These are phyloP conservation scores for Tetrax tetrax DNA, from an alignment of 2,113 vertebrate genomes.

Conservation along the genomic window DNA sequence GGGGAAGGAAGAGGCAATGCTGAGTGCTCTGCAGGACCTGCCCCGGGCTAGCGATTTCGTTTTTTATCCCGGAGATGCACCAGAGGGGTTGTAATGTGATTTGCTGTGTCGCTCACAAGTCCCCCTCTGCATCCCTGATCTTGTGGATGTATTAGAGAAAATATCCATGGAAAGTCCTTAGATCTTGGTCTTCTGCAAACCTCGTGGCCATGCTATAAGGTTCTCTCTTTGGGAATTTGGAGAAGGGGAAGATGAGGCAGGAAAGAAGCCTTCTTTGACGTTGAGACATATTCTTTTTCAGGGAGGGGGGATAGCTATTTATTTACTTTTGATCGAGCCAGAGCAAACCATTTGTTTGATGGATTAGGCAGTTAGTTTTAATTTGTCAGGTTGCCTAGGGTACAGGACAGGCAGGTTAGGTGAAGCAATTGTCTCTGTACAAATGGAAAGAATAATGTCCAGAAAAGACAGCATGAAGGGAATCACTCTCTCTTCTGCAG, in stretches of 20 bases:
- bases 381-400: conserved; percentile 68
- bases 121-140: not conserved
- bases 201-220: not conserved
- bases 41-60: not conserved
- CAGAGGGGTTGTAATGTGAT: not conserved
- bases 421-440: conserved; percentile 47
- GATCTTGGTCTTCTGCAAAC: not conserved
- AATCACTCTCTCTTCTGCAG: not conserved
- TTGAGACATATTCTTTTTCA: conserved; percentile 17
- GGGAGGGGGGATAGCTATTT: conserved; percentile 28
- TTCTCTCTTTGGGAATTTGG: not conserved
- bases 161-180: not conserved
- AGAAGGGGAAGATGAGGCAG: not conserved
- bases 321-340: conserved; percentile 42
- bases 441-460: conserved; percentile 54
- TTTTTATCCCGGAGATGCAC: not conserved
- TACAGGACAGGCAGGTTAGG: conserved; percentile 60
- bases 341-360: conserved; percentile 61
- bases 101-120: not conserved
- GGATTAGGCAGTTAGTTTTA: conserved; percentile 64
- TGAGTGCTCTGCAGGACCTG: not conserved
- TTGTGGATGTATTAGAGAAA: not conserved
- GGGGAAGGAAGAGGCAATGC: not conserved
- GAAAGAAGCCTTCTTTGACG: not conserved
- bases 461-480: conserved; percentile 25